A percentile compares a stretch with the other conserved stretches of the same genome.
These are phyloP conservation scores for Melanotaenia parkinsoni DNA, from an alignment of 2,797 vertebrate genomes.

Conservation along the genomic window DNA sequence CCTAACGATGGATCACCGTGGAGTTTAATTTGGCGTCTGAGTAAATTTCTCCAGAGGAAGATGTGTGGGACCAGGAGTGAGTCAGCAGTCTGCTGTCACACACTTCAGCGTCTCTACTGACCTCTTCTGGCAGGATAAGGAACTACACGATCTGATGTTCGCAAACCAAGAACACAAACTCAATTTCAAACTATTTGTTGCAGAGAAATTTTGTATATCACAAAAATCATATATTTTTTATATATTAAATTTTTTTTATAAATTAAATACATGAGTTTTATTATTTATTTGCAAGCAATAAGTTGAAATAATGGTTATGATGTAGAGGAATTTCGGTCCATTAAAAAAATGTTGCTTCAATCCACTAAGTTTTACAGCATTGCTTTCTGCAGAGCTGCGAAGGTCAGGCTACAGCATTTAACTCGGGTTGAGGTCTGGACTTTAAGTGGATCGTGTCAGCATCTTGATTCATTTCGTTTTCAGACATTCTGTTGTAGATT, in stretches of 20 bases:
- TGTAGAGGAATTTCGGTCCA: neutral
- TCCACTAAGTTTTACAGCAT: neutral
- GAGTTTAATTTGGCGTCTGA: conserved; percentile 18
- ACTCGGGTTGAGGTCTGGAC: neutral
- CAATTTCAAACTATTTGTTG: neutral
- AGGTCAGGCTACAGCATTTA: neutral
- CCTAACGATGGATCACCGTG: conserved; percentile 39
- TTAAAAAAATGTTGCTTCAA: neutral
- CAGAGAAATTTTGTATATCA: too few species aligned
- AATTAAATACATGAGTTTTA: too few species aligned
- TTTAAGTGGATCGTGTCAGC: neutral
- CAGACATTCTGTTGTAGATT: too few species aligned
- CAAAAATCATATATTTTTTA: too few species aligned
- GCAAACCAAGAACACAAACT: neutral
- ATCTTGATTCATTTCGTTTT: too few species aligned
- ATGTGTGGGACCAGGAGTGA: conserved; percentile 54
- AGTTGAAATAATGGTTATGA: neutral
- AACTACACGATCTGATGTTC: conserved; percentile 7
- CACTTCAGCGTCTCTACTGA: conserved; percentile 62
- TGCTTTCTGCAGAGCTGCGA: neutral
- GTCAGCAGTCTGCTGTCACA: conserved; percentile 58
- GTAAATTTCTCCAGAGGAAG: conserved; percentile 27
- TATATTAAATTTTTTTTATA: too few species aligned
- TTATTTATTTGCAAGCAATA: neutral
- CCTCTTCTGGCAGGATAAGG: conserved; percentile 68